Evolutionary conservation across 2,888 invertebrate species (phyloP).

Genomic region (Phasia obesa): DNA sequence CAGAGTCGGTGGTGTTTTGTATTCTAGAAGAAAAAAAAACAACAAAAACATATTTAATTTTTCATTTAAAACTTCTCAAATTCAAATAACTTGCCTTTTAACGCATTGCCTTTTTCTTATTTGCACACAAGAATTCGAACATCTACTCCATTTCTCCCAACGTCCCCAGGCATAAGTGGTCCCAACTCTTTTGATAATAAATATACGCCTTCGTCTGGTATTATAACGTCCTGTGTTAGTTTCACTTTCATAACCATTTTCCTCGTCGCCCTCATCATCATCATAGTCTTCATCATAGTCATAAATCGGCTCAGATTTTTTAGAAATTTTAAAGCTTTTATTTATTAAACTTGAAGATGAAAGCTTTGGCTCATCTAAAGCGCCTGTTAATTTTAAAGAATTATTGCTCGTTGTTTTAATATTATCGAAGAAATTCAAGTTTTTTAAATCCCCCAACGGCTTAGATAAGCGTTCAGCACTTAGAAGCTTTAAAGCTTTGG

Average conservation of each 20-base stretch:
- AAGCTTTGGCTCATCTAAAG: neutral
- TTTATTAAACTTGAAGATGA: neutral
- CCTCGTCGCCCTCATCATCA: conserved; percentile 73
- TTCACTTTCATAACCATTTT: conserved; percentile 72
- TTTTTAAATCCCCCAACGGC: neutral
- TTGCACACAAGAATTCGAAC: conserved; percentile 89
- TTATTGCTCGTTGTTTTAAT: neutral
- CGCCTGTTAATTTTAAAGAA: neutral
- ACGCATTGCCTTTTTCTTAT: conserved; percentile 88
- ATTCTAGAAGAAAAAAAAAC: conserved; percentile 58
- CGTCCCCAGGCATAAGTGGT: conserved; percentile 85
- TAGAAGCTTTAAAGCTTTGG: neutral
- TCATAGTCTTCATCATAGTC: conserved; percentile 64
- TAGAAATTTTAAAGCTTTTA: conserved; percentile 12
- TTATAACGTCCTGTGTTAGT: conserved; percentile 58
- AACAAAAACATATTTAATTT: neutral
- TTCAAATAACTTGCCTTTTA: conserved; percentile 79
- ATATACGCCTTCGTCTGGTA: conserved; percentile 48
- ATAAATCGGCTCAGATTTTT: conserved; percentile 14
- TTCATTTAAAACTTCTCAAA: neutral
- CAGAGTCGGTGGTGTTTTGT: conserved; percentile 70
- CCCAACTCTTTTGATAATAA: conserved; percentile 72
- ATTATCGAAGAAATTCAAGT: neutral
- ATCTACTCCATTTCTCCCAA: conserved; percentile 89
- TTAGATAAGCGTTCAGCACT: neutral